phyloP scores from a whole-genome alignment of 2,797 vertebrate species.

The Cetoscarus ocellatus region DNA sequence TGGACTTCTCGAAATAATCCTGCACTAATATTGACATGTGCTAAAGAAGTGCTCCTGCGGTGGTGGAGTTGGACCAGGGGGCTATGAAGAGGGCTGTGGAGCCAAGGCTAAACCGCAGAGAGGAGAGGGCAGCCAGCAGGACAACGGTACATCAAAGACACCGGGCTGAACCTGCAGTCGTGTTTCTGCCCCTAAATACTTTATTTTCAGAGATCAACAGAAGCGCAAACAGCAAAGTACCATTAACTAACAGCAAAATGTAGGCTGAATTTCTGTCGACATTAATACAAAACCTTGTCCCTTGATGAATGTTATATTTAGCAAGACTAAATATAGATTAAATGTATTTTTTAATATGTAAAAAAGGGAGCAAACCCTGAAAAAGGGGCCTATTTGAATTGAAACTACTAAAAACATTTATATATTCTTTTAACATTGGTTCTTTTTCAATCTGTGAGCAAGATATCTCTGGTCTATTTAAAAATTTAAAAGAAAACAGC shows the following conservation, averaged over 20 bases:
- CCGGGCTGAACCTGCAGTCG: constrained; percentile 60
- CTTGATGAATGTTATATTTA: too few relatives aligned
- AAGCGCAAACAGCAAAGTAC: constrained; percentile 62
- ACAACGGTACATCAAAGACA: constrained; percentile 77
- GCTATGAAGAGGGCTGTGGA: constrained; percentile 72
- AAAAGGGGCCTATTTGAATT: too few relatives aligned
- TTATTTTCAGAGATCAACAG: constrained; percentile 79
- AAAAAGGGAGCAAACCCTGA: too few relatives aligned
- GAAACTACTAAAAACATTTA: too few relatives aligned
- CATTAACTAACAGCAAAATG: constrained; percentile 13
- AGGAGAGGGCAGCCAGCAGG: constrained; percentile 67
- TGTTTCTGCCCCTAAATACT: constrained; percentile 50
- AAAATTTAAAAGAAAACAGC: too few relatives aligned
- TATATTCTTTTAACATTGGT: too few relatives aligned
- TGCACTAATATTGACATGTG: constrained; percentile 82
- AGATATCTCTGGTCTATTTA: too few relatives aligned
- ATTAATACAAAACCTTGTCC: too few relatives aligned
- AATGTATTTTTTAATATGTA: too few relatives aligned
- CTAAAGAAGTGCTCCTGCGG: constrained; percentile 83
- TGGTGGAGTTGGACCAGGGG: constrained; percentile 57
- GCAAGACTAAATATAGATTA: too few relatives aligned
- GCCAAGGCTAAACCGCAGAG: constrained; percentile 70
- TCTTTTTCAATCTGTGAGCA: too few relatives aligned
- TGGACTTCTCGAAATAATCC: constrained; percentile 83
- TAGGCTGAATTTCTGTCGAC: too few relatives aligned